Conservation (phyloP, 2,888 invertebrate genomes). For the Dryocosmus kuriphilus region DNA sequence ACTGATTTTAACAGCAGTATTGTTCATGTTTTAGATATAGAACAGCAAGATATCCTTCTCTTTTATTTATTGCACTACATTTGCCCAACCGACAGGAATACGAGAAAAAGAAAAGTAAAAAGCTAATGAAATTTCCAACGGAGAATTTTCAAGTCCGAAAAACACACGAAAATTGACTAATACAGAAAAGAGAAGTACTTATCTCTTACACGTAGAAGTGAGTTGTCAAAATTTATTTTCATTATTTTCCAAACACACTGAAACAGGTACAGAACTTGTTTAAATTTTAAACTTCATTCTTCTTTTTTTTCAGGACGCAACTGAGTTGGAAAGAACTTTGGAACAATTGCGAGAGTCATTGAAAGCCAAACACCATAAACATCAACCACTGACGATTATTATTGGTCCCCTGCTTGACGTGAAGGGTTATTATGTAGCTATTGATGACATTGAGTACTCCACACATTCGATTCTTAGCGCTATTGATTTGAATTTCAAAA, state of each 20-base stretch:
- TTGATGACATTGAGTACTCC: neutral
- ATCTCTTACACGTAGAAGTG: neutral
- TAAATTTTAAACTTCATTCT: too few relatives aligned
- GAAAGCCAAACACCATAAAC: neutral
- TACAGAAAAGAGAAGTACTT: neutral
- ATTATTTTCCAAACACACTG: too few relatives aligned
- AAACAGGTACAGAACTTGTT: too few relatives aligned
- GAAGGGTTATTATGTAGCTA: neutral
- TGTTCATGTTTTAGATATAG: too few relatives aligned
- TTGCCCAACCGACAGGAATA: too few relatives aligned
- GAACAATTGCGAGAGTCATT: neutral
- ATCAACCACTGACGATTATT: neutral
- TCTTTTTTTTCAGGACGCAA: neutral
- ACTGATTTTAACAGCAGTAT: too few relatives aligned
- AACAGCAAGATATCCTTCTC: too few relatives aligned
- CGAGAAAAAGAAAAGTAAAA: too few relatives aligned
- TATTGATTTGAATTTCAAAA: conserved; percentile 4
- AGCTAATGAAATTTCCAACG: neutral
- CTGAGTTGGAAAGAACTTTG: neutral
- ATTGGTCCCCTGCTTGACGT: neutral
- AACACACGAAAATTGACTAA: neutral
- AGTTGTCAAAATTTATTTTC: neutral
- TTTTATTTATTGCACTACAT: too few relatives aligned
- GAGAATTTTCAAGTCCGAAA: too few relatives aligned
- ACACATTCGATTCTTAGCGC: neutral